phyloP scores from a whole-genome alignment of 2,888 invertebrate species.

The Eurois occulta region DNA sequence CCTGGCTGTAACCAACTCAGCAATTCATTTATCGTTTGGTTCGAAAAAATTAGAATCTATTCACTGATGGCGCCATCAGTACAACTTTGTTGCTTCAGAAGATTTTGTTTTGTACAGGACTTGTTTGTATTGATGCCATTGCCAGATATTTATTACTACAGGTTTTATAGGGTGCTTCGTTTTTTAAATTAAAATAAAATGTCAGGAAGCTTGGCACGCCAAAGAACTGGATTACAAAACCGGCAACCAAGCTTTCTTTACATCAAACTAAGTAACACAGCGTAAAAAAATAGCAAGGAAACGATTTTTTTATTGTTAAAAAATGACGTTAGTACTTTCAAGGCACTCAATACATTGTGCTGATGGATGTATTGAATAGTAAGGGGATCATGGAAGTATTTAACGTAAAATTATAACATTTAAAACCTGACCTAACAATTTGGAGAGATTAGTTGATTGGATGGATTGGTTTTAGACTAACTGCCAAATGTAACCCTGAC shows the following conservation, averaged over 20 bases:
- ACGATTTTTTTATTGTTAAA: neutral
- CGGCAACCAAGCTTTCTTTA: neutral
- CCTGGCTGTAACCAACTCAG: slow-evolving; percentile 13
- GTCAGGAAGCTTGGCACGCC: neutral
- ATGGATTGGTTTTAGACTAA: neutral
- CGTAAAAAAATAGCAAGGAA: neutral
- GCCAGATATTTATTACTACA: neutral
- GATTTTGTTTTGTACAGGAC: neutral
- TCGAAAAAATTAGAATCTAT: neutral
- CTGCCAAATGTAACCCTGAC: neutral
- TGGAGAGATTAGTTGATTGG: neutral
- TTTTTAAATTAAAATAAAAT: neutral
- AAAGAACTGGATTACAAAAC: neutral
- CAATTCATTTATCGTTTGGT: slow-evolving; percentile 20
- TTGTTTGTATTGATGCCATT: neutral
- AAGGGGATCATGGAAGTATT: neutral
- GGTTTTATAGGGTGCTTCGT: neutral
- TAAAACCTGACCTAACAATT: neutral
- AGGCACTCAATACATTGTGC: neutral
- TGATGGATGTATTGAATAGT: neutral
- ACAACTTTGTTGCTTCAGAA: neutral
- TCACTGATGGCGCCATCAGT: neutral
- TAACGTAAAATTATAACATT: neutral
- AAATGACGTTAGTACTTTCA: neutral
- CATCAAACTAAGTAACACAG: neutral